Evolutionary conservation across 2,113 vertebrate species (phyloP).

Genomic region (Acrocephalus kingi): DNA sequence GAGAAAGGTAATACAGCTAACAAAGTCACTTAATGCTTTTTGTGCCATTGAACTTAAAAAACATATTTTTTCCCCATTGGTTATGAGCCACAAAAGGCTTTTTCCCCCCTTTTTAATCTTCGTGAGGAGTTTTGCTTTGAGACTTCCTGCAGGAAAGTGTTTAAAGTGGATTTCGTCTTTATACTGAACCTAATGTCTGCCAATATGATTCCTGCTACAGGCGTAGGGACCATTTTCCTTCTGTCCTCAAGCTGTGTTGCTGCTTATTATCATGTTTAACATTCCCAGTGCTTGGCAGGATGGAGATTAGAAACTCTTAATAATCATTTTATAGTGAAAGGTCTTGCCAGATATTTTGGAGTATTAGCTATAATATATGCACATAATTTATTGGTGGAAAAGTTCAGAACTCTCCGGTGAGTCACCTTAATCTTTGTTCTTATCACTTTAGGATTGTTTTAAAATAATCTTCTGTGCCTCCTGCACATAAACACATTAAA

Average conservation of each 20-base stretch:
- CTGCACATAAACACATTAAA: neutral
- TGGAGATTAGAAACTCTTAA: constrained; percentile 61
- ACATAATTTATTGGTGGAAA: constrained; percentile 49
- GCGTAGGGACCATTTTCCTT: constrained; percentile 31
- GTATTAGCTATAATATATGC: constrained; percentile 26
- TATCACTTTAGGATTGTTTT: constrained; percentile 50
- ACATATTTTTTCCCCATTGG: neutral
- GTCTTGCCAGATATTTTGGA: constrained; percentile 39
- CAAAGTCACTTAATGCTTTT: constrained; percentile 30
- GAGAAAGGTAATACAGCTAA: neutral
- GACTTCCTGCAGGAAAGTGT: constrained; percentile 32
- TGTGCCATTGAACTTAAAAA: neutral
- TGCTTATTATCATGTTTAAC: constrained; percentile 61
- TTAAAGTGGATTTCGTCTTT: constrained; percentile 53
- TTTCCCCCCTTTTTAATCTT: constrained; percentile 1
- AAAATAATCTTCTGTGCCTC: constrained; percentile 12
- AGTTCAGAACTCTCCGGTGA: constrained; percentile 45
- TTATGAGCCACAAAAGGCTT: neutral
- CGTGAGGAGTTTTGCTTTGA: constrained; percentile 13
- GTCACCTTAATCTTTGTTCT: constrained; percentile 51
- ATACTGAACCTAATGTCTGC: constrained; percentile 26
- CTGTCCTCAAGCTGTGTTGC: constrained; percentile 63
- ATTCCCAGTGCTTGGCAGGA: constrained; percentile 44
- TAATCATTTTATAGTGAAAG: constrained; percentile 54
- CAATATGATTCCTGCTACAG: constrained; percentile 38